Evolutionary conservation across 2,113 vertebrate genomes (phyloP), one percentile per base, ranked within the genome.

Genomic region (Neodontobutis hainanensis): DNA sequence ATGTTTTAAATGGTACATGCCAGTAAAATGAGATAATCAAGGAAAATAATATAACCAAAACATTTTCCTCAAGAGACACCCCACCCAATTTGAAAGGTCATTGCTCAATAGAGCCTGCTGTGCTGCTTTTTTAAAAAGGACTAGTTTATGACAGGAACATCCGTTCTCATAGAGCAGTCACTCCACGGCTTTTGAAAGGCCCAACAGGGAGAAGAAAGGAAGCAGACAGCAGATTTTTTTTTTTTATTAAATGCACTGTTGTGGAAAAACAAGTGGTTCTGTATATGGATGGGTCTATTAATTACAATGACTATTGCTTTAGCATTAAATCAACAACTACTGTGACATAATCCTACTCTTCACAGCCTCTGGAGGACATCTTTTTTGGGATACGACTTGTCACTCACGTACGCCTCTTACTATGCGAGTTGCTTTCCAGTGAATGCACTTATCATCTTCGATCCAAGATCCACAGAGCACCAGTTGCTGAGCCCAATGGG

Each of bases 21-120:
- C 35, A 67, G 44, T 2, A 70, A 64, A 6, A 61, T 73, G 50
- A 47, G 52, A 75, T 71, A 79, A 68, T 73, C 49, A 68, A 62
- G 64, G 56, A 56, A 68, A 85, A 78, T 70, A 12, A 0, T 66
- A 75, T 75, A 60, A 63, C 64, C 42, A 64, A 68, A 64, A 72
- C 62, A 61, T 75, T 80, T 81, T 87, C 75, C 76, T 27, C 75
- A 84, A 71, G 71, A 44, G n/a, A 53, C 38, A 77, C 87, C 78
- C 85, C 88, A 87, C 89, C 86, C 81, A 8, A 68, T 61, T 70
- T 51, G 49, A 86, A 91, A 89, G 86, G 85, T 88, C 88, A 78
- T 4, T 27, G 66, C 45, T 81, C 68, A 87, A 92, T 83, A 82
- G 73, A 69, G 74, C 68, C 67, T 19, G 66, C 78, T 83, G 85